Percentiles rank a stretch among this genome's conserved stretches.
These are phyloP conservation scores for Pantherophis guttatus DNA, from an alignment of 2,113 vertebrate genomes.

Conservation along the genomic window DNA sequence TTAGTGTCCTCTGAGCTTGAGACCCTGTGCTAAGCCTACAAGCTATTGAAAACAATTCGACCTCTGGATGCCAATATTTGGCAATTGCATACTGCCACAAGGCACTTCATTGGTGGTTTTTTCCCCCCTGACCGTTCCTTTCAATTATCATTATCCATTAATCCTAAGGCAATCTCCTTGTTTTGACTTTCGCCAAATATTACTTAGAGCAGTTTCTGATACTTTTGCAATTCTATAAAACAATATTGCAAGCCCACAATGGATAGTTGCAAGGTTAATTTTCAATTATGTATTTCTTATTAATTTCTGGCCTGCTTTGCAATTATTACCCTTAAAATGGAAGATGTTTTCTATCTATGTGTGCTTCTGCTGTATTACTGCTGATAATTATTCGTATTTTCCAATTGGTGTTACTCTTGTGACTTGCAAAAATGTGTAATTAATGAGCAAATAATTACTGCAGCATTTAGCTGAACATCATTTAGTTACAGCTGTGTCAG, in stretches of 20 bases:
- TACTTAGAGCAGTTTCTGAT: conserved; percentile 61
- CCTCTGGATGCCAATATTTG: background rate
- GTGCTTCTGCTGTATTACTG: conserved; percentile 60
- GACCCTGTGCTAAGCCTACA: background rate
- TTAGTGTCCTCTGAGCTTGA: background rate
- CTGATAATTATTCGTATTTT: conserved; percentile 72
- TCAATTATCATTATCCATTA: background rate
- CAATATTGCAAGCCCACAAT: background rate
- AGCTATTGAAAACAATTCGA: background rate
- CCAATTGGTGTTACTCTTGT: conserved; percentile 69
- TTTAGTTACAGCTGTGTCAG: conserved; percentile 65
- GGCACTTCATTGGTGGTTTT: no score
- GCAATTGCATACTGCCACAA: background rate
- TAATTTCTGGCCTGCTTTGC: conserved; percentile 65
- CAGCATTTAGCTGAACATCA: conserved; percentile 61
- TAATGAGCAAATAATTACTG: conserved; percentile 72
- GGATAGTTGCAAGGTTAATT: conserved; percentile 68
- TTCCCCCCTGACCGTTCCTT: accelerated
- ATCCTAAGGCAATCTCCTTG: background rate
- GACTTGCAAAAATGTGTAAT: conserved; percentile 69
- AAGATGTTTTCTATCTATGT: conserved; percentile 65
- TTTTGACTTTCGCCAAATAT: conserved; percentile 47
- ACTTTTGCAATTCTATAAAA: conserved; percentile 60
- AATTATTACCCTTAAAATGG: conserved; percentile 71
- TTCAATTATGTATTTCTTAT: conserved; percentile 74